Conservation (phyloP, 2,888 invertebrate species). For the Andrena hattorfiana region DNA sequence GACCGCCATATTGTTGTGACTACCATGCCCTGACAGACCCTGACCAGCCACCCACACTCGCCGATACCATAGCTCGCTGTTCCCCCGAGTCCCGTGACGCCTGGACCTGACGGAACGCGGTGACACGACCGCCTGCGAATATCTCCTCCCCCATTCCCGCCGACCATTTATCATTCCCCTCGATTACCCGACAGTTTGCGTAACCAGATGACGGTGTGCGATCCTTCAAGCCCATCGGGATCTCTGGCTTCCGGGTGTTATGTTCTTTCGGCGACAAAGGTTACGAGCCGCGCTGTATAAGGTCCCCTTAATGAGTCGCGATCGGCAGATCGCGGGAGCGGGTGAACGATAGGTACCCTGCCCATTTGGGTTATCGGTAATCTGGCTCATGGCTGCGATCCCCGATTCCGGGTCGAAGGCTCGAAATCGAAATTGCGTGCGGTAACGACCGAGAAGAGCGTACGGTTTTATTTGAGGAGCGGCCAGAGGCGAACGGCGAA, state of each 20-base stretch:
- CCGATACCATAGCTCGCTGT: conserved; percentile 4
- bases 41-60: conserved; percentile 59
- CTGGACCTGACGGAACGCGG: conserved; percentile 43
- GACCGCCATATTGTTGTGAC: conserved; percentile 77
- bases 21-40: conserved; percentile 59
- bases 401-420: neutral
- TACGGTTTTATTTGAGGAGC: conserved; percentile 20
- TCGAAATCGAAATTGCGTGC: neutral
- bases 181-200: conserved; percentile 41
- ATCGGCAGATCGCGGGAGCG: no score
- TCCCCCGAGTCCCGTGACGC: conserved; percentile 1
- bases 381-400: no score
- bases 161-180: conserved; percentile 34
- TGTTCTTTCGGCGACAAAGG: no score
- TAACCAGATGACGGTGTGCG: conserved; percentile 13
- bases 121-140: conserved; percentile 37
- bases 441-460: neutral
- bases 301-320: no score
- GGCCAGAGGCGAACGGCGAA: conserved; percentile 13
- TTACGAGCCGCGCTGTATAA: no score
- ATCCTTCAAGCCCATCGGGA: neutral
- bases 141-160: neutral
- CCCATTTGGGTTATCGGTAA: no score
- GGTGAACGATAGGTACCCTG: no score
- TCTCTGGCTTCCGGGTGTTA: neutral